A percentile compares a stretch with the other conserved stretches of the same genome.
These are phyloP conservation scores for Napeogenes sylphis DNA, from an alignment of 2,888 invertebrate species.

Conservation along the genomic window DNA sequence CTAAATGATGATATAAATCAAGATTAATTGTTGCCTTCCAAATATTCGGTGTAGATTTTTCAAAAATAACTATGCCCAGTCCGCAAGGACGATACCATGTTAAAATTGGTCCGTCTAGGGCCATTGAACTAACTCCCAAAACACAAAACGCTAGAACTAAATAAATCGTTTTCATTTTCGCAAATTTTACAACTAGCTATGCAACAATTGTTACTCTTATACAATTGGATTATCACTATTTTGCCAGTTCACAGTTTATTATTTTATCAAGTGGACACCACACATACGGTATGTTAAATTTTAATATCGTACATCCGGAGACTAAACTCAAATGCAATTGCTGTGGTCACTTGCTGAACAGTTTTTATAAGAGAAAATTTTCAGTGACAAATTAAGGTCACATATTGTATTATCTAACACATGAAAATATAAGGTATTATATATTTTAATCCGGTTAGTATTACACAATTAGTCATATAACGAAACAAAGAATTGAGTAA, in stretches of 20 bases:
- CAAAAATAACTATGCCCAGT: constrained; percentile 59
- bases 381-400: constrained; percentile 48
- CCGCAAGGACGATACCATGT: constrained; percentile 65
- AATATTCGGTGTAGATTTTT: constrained; percentile 45
- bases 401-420: constrained; percentile 39
- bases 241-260: background rate
- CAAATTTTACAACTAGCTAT: background rate
- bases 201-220: background rate
- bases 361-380: constrained; percentile 55
- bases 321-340: constrained; percentile 9
- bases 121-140: constrained; percentile 45
- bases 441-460: constrained; percentile 41
- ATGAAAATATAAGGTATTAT: constrained; percentile 14
- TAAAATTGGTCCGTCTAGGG: constrained; percentile 52
- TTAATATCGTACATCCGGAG: constrained; percentile 9
- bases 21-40: constrained; percentile 59
- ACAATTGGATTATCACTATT: background rate
- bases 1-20: constrained; percentile 46
- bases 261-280: background rate
- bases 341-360: constrained; percentile 15
- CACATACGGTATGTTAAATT: constrained; percentile 23
- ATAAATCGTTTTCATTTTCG: constrained; percentile 30
- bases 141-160: constrained; percentile 31
- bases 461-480: constrained; percentile 47
- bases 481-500: constrained; percentile 36